phyloP scores from a whole-genome alignment of 2,888 invertebrate species.

The Epiperipatus broadwayi region DNA sequence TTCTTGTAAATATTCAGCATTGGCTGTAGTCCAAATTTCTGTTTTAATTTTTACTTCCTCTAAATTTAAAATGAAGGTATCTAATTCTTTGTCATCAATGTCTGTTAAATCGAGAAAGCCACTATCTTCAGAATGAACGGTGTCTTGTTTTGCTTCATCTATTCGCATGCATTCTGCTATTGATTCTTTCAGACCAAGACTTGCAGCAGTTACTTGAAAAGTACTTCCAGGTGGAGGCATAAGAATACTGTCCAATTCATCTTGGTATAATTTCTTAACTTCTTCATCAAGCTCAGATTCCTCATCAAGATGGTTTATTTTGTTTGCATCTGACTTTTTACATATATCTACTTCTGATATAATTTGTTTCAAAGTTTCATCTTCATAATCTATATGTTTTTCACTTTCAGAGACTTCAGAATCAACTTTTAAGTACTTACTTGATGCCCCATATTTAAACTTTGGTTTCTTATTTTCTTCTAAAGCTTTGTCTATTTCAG shows the following conservation, averaged over 20 bases:
- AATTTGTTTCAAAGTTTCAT: no score
- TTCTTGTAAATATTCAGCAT: conserved; percentile 64
- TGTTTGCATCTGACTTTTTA: conserved; percentile 1
- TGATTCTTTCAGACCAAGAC: conserved; percentile 48
- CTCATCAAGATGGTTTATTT: neutral
- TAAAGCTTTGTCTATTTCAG: no score
- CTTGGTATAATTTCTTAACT: conserved; percentile 7
- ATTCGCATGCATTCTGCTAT: conserved; percentile 30
- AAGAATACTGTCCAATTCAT: conserved; percentile 15
- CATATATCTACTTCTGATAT: neutral
- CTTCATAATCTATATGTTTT: no score
- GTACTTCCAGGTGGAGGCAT: conserved; percentile 15
- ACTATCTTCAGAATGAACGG: conserved; percentile 18
- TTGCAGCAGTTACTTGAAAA: conserved; percentile 43
- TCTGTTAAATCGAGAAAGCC: conserved; percentile 44
- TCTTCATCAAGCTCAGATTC: neutral
- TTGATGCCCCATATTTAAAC: no score
- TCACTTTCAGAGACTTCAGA: no score
- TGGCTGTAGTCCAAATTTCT: conserved; percentile 63
- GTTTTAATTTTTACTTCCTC: conserved; percentile 63
- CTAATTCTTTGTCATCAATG: conserved; percentile 74
- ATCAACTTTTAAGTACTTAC: no score
- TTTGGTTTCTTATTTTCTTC: no score
- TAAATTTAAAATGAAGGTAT: conserved; percentile 52
- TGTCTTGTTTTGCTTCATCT: conserved; percentile 9